Conservation (phyloP, 2,888 invertebrate genomes). For the Diadromus collaris region DNA sequence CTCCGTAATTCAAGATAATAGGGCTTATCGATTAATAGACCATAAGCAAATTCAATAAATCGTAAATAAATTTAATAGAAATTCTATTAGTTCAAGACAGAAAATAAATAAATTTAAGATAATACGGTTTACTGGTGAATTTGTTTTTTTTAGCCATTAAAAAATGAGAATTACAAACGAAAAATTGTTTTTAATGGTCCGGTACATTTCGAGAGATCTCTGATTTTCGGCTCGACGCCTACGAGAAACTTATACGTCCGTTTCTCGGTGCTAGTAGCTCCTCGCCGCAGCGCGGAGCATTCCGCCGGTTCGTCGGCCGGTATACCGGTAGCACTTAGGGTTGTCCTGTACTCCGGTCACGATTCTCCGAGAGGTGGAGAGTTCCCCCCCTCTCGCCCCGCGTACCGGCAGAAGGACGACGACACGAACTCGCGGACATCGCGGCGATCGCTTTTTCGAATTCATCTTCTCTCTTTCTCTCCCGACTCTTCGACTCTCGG, state of each 20-base stretch:
- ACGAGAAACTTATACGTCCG: constrained; percentile 1
- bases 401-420: constrained; percentile 39
- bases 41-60: no score
- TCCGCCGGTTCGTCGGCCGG: constrained; percentile 58
- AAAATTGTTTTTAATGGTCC: neutral
- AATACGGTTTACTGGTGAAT: no score
- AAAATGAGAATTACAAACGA: neutral
- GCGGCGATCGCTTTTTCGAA: constrained; percentile 54
- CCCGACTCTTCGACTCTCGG: constrained; percentile 19
- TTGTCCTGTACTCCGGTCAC: constrained; percentile 63
- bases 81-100: no score
- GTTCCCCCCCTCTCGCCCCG: constrained; percentile 1
- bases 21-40: no score
- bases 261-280: constrained; percentile 29
- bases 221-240: constrained; percentile 11
- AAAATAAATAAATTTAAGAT: no score
- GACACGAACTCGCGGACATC: constrained; percentile 42
- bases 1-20: no score
- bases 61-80: no score
- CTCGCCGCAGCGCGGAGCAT: constrained; percentile 52
- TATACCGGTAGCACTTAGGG: constrained; percentile 52
- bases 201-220: neutral
- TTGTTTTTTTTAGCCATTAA: neutral
- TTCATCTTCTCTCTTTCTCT: constrained; percentile 52
- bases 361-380: constrained; percentile 50